Base-by-base conservation (phyloP, 2,113 vertebrate species). In the Ceyx margarethae region DNA sequence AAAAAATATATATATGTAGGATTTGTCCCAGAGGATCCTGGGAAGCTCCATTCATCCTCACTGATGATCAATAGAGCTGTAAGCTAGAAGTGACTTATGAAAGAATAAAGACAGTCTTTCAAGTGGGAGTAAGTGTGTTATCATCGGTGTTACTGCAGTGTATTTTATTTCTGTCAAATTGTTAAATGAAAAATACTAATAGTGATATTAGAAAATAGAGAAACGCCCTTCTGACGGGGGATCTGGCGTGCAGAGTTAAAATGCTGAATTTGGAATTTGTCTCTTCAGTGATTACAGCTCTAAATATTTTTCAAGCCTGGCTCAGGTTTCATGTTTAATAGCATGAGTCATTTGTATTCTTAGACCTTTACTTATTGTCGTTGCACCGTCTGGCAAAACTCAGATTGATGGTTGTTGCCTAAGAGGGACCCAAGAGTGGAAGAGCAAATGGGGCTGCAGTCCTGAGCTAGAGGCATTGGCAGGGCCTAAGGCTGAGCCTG, bases 11-110 rank as follows among this genome's bases (percentile, higher is more conserved):
- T 86, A 90, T 93, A 96, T 96, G 94, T 96, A 95, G 93, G 90
- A 89, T 96, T 95, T 96, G 50, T 96, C 97, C 93, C 94, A 93
- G 80, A 97, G 97, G 96, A 95, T 96, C 94, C 82, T 95, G 96
- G 96, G 95, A 96, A 91, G 90, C 84, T 91, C 95, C 95, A 91
- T 97, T 97, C 95, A 95, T 96, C 94, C 96, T 97, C 90, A 78
- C 92, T 4, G 5, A 57, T 90, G 93, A 97, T 97, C 96, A 93
- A 96, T 97, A 95, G 68, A 80, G 65, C 58, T 65, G 94, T 91
- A 95, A 96, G 94, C 79, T 61, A 57, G 92, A 94, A 91, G 85
- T 96, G 96, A 97, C 96, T 97, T 97, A 97, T 80, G 95, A 93
- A 62, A 68, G 93, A 95, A 97, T 97, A 96, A 97, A 96, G 95